phyloP scores from a whole-genome alignment of 1,140 invertebrate genomes.

The Leptinotarsa lineolata region DNA sequence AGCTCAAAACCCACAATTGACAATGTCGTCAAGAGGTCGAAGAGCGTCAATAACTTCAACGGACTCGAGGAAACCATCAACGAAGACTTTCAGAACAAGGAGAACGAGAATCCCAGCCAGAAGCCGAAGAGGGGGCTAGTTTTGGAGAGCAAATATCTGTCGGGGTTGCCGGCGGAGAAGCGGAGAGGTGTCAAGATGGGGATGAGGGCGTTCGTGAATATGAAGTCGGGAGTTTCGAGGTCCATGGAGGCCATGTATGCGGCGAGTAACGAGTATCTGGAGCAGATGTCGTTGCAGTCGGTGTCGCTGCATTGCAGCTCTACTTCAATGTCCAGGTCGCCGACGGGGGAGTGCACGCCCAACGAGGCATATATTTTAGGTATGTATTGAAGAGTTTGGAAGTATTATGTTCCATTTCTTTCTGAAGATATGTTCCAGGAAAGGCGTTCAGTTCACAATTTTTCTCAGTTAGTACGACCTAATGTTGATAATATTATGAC shows the following conservation, averaged over 20 bases:
- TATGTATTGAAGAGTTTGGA: conserved; percentile 24
- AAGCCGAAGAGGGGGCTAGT: conserved; percentile 22
- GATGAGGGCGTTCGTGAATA: conserved; percentile 64
- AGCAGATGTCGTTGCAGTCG: conserved; percentile 51
- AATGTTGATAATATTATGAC: no score
- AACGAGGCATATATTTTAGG: conserved; percentile 50
- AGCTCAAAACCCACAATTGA: conserved; percentile 29
- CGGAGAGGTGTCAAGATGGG: conserved; percentile 74
- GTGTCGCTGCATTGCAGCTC: conserved; percentile 51
- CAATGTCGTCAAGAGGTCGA: conserved; percentile 42
- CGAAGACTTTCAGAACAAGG: conserved; percentile 69
- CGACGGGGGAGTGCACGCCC: conserved; percentile 28
- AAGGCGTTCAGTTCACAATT: no score
- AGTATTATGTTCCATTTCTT: no score
- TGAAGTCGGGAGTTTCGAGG: conserved; percentile 47
- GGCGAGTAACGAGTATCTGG: conserved; percentile 45
- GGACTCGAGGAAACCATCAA: conserved; percentile 38
- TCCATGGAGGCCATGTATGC: conserved; percentile 56
- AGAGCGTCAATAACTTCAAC: conserved; percentile 48
- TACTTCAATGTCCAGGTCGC: conserved; percentile 44
- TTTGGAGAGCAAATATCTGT: conserved; percentile 54
- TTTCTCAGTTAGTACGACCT: no score
- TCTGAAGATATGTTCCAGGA: no score
- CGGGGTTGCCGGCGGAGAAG: conserved; percentile 54
- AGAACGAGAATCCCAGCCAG: conserved; percentile 68